These are phyloP conservation scores for Platycercus adscitus DNA, from an alignment of 2,113 vertebrate species.

Conservation along the genomic window DNA sequence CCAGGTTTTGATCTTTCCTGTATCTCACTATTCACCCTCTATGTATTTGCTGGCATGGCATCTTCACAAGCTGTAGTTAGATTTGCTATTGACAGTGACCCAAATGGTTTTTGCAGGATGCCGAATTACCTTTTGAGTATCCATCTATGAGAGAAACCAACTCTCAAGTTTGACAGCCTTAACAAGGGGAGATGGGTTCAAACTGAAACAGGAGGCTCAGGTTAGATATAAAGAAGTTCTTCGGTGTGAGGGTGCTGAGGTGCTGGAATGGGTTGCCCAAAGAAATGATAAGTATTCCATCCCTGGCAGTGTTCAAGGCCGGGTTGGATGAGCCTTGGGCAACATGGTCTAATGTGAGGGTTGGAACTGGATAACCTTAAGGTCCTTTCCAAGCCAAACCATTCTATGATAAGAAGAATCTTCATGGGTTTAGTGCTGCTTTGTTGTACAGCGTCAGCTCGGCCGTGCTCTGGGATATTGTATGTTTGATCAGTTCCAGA, in stretches of 20 bases:
- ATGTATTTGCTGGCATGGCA: background rate
- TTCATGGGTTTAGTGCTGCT: background rate
- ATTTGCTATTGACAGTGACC: background rate
- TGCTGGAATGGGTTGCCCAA: background rate
- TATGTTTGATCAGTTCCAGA: background rate
- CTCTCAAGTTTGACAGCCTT: background rate
- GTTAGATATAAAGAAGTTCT: background rate
- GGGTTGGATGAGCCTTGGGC: background rate
- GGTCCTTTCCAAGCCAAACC: background rate
- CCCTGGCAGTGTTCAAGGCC: background rate
- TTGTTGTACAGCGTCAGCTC: background rate
- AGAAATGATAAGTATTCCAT: background rate
- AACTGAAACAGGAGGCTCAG: background rate
- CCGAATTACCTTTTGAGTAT: background rate
- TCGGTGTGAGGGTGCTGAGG: background rate
- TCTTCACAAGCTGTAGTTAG: background rate
- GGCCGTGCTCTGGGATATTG: background rate
- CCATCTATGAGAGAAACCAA: background rate
- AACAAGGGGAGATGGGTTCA: background rate
- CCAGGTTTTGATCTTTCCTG: background rate
- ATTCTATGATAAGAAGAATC: background rate
- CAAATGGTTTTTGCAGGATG: background rate
- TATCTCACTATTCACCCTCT: fast-evolving
- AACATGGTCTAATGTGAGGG: background rate
- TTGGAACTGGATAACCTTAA: background rate